phyloP scores from a whole-genome alignment of 2,888 invertebrate species.

The Temnothorax rugatulus region DNA sequence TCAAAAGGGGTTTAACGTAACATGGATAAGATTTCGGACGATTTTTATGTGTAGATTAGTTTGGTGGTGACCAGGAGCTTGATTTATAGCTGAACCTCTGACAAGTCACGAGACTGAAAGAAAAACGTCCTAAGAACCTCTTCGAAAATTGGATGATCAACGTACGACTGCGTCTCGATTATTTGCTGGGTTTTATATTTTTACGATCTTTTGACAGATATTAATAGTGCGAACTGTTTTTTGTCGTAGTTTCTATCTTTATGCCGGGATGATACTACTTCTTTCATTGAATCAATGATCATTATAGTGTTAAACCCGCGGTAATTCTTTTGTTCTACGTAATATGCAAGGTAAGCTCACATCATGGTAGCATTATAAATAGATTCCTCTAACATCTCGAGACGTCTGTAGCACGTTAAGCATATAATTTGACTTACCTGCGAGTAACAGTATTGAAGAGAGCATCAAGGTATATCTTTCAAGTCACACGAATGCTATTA shows the following conservation, averaged over 20 bases:
- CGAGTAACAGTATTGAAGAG: constrained; percentile 30
- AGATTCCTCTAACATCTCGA: constrained; percentile 35
- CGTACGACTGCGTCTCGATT: constrained; percentile 45
- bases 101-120: neutral
- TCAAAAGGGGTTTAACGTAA: neutral
- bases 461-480: constrained; percentile 24
- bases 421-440: constrained; percentile 67
- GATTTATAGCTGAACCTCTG: neutral
- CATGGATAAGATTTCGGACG: neutral
- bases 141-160: constrained; percentile 13
- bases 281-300: neutral
- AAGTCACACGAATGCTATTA: constrained; percentile 77
- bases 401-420: constrained; percentile 23
- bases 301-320: constrained; percentile 8
- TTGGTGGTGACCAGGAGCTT: neutral
- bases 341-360: constrained; percentile 41
- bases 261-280: neutral
- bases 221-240: constrained; percentile 15
- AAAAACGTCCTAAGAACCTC: constrained; percentile 4
- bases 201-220: constrained; percentile 6
- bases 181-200: constrained; percentile 27
- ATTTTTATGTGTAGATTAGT: constrained; percentile 6
- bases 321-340: constrained; percentile 7
- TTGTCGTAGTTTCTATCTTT: constrained; percentile 16
- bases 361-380: constrained; percentile 26